Conservation (phyloP, 2,113 vertebrate genomes). For the Daphoenositta chrysoptera region DNA sequence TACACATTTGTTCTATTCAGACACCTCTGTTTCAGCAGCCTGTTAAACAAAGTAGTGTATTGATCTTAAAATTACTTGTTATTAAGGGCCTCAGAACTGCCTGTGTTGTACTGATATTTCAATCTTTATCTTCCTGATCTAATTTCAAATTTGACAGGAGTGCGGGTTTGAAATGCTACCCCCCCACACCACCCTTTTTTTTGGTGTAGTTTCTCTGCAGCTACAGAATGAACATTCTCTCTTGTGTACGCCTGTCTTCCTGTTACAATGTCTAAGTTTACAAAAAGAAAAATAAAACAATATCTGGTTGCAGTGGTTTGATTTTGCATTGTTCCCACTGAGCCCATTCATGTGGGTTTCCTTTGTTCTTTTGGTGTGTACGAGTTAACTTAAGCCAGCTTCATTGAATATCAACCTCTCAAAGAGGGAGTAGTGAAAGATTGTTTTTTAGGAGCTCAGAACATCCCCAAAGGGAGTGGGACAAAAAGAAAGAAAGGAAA, state of each 20-base stretch:
- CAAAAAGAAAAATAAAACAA: neutral
- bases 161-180: neutral
- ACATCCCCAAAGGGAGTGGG: neutral
- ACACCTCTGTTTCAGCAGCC: neutral
- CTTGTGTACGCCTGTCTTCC: neutral
- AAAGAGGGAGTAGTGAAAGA: neutral
- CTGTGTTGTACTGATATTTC: neutral
- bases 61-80: neutral
- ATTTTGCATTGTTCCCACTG: neutral
- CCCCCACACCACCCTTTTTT: accelerated
- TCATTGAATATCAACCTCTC: neutral
- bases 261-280: neutral
- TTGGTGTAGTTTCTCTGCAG: neutral
- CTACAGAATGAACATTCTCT: neutral
- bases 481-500: neutral
- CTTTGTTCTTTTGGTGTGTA: neutral
- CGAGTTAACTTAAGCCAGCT: neutral
- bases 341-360: neutral
- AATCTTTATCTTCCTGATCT: neutral
- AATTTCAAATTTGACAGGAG: neutral
- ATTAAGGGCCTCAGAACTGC: neutral
- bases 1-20: neutral
- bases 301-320: neutral
- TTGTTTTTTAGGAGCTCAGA: neutral
- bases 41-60: neutral